These are phyloP conservation scores for mouse (Mus musculus) DNA, from an alignment of 2,113 vertebrate species.

Conservation along the genomic window DNA sequence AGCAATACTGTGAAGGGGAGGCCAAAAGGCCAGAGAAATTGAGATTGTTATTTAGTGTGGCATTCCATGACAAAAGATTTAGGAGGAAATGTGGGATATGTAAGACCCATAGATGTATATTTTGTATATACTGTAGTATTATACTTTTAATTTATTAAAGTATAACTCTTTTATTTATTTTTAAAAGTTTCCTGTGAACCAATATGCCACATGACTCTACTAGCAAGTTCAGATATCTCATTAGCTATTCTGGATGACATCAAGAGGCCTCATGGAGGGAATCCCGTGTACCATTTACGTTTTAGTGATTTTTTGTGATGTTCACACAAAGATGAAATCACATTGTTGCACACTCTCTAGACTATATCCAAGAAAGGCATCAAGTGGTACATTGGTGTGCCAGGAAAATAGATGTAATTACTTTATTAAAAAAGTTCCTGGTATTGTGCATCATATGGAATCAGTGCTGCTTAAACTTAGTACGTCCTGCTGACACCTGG, in stretches of 20 bases:
- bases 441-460: neutral
- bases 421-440: constrained; percentile 19
- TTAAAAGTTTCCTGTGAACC: neutral
- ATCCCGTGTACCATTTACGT: neutral
- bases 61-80: neutral
- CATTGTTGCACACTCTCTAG: neutral
- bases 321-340: neutral
- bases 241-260: neutral
- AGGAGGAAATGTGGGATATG: neutral
- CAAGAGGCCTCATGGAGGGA: neutral
- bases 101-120: neutral
- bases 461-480: neutral
- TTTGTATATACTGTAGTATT: neutral
- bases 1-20: neutral
- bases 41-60: neutral
- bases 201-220: neutral
- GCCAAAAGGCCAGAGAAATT: neutral
- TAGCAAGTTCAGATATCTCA: neutral
- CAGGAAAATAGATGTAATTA: neutral
- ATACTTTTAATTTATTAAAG: neutral
- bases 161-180: neutral
- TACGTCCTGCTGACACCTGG: neutral
- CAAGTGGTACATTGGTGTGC: neutral
- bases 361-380: neutral
- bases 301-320: too few species aligned